Conservation (phyloP, 2,797 vertebrate genomes). For the Tokudaia tokunoshimensis region DNA sequence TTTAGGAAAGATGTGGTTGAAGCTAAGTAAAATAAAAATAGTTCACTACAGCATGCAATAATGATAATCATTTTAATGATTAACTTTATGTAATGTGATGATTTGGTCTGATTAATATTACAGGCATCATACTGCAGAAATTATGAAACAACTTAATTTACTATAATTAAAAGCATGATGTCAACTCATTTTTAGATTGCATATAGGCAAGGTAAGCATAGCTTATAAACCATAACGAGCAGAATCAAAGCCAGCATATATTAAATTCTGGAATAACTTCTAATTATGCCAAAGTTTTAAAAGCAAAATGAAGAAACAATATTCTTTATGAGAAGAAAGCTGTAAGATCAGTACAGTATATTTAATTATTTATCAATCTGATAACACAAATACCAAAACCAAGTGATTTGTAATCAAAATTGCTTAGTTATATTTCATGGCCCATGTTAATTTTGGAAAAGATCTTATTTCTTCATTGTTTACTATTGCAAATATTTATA, state of each 20-base stretch:
- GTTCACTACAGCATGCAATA: conserved; percentile 62
- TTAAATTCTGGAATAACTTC: conserved; percentile 66
- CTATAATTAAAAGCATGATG: conserved; percentile 79
- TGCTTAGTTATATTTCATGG: neutral
- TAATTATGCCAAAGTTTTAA: conserved; percentile 51
- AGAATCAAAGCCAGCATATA: conserved; percentile 53
- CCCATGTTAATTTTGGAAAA: neutral
- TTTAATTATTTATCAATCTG: neutral
- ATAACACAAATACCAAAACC: neutral
- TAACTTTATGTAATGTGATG: conserved; percentile 80
- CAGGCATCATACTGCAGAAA: conserved; percentile 79
- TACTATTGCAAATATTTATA: neutral
- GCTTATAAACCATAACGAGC: conserved; percentile 67
- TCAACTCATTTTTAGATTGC: conserved; percentile 71
- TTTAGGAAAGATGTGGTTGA: conserved; percentile 53
- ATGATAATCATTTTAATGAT: conserved; percentile 78
- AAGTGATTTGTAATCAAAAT: conserved; percentile 19
- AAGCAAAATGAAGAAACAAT: conserved; percentile 29
- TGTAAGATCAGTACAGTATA: neutral
- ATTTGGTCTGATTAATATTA: conserved; percentile 83
- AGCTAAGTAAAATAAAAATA: conserved; percentile 79
- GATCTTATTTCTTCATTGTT: neutral
- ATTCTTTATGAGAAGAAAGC: neutral
- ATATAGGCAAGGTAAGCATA: conserved; percentile 69
- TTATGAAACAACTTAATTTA: conserved; percentile 76